Conservation (phyloP, 2,888 invertebrate species). For the Malthinus seriepunctatus region DNA sequence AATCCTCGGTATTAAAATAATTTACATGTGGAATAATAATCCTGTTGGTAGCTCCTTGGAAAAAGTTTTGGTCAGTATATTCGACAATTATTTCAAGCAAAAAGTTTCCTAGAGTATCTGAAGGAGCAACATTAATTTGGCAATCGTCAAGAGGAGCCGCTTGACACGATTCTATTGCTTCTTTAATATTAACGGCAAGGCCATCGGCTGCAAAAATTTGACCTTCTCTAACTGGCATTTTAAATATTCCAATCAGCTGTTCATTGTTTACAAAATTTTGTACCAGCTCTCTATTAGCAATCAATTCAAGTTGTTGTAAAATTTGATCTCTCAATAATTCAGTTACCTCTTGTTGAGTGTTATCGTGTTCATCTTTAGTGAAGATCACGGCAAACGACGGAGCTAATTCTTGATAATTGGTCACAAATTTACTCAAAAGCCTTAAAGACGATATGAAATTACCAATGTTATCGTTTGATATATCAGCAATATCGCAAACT, state of each 20-base stretch:
- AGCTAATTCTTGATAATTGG: conserved; percentile 7
- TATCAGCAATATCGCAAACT: conserved; percentile 13
- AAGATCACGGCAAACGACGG: conserved; percentile 8
- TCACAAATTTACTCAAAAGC: conserved; percentile 1
- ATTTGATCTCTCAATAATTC: conserved; percentile 2
- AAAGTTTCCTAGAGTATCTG: not conserved
- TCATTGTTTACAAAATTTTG: not conserved
- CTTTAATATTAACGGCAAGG: conserved; percentile 1
- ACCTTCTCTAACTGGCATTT: conserved; percentile 6
- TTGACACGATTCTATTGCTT: conserved; percentile 2
- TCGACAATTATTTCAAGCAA: not conserved
- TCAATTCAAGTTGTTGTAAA: not conserved
- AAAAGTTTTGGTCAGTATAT: not conserved
- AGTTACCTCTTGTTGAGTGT: conserved; percentile 3
- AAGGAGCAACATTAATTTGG: conserved; percentile 10
- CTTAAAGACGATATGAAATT: conserved; percentile 6
- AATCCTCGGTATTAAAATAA: conserved; percentile 8
- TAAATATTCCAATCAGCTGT: conserved; percentile 9
- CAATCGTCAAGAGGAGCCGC: not conserved
- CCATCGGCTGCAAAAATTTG: not conserved
- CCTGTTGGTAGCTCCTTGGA: not conserved
- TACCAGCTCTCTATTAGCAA: not conserved
- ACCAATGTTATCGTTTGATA: conserved; percentile 5
- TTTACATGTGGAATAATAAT: not conserved
- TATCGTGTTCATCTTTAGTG: conserved; percentile 8